Base-by-base conservation (phyloP, 2,888 invertebrate species). In the Bombyx huttoni region DNA sequence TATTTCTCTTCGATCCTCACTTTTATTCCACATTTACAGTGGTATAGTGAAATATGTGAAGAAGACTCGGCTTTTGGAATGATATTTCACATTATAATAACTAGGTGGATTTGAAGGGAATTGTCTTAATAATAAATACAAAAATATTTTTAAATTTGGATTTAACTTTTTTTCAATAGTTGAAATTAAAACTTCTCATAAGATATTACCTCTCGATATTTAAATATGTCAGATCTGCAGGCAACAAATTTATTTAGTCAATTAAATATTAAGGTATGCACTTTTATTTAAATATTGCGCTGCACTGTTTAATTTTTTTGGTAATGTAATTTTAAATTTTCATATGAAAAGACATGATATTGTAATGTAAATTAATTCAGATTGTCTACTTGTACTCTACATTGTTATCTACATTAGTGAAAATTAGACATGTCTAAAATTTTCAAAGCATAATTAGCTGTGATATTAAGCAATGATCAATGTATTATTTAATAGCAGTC, bases 171-270 rank as follows among this genome's bases (percentile, higher is more conserved):
- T 87, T 87, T 87, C 86, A 84, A 87, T 87, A 85, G 86, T 86
- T 86, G 79, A 84, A 85, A 79, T 84, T 85, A 81, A 88, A 82
- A 80, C 84, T 87, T 87, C 84, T 86, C 86, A 86, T 86, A 87
- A 86, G 87, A 87, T 86, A 87, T 88, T 87, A 87, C 84, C 85
- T 87, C 86, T 88, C 84, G 87, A 88, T 88, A 88, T 88, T 88
- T 88, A 85, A 83, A 77, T 83, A 81, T 82, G 77, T 86, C 87
- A 88, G 87, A 87, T 89, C 89, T 89, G 89, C 89, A 86, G 88
- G 89, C 89, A 86, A 89, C 89, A 89, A 88, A 88, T 89, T 89
- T 89, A 83, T 89, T 88, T 89, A 89, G 89, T 89, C 89, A 89
- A 89, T 89, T 89, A 89, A 88, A 87, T 87, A 73, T 78, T 89